phyloP scores from a whole-genome alignment of 2,888 invertebrate genomes.

The Drosophila seclusa region DNA sequence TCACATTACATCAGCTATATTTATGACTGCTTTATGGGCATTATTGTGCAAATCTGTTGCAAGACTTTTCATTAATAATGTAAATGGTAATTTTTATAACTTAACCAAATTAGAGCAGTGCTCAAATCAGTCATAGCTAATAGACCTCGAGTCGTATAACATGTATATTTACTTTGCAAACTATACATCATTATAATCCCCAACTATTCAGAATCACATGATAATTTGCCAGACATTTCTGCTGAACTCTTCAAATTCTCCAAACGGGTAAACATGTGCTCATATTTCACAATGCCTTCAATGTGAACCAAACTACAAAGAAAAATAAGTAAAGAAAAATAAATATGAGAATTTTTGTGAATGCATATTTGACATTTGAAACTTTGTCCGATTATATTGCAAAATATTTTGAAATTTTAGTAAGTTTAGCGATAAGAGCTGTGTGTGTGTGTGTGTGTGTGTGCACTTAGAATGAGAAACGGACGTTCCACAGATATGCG shows the following conservation, averaged over 20 bases:
- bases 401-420: slow-evolving; percentile 44
- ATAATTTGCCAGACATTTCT: slow-evolving; percentile 20
- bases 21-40: slow-evolving; percentile 5
- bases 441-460: neutral
- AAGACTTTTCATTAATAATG: neutral
- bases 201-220: slow-evolving; percentile 9
- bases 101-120: neutral
- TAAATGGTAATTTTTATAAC: neutral
- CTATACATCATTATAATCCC: neutral
- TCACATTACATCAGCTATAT: neutral
- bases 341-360: slow-evolving; percentile 1
- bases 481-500: slow-evolving; percentile 8
- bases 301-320: neutral
- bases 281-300: slow-evolving; percentile 24
- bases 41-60: slow-evolving; percentile 11
- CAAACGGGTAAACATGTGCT: slow-evolving; percentile 28
- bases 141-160: no score
- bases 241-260: slow-evolving; percentile 19
- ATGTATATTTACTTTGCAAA: neutral
- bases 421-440: neutral
- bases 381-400: slow-evolving; percentile 31
- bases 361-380: slow-evolving; percentile 4
- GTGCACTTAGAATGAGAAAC: neutral
- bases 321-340: neutral
- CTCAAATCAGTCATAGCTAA: neutral